Evolutionary conservation across 2,797 vertebrate species (phyloP).

Genomic region (Microctenopoma lineatum): DNA sequence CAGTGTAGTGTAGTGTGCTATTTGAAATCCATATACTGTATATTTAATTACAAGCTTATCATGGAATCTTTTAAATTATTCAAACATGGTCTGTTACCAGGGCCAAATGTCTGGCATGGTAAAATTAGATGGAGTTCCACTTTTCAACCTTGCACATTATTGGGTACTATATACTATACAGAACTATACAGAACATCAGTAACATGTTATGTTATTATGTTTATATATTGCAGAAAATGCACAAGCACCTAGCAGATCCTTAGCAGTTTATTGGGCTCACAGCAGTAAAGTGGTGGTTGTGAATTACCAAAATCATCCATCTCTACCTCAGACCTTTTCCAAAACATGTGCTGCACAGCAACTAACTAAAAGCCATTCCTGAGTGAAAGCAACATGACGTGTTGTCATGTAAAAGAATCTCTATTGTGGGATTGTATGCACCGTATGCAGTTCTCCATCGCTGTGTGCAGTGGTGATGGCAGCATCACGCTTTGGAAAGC

Average conservation of each 20-base stretch:
- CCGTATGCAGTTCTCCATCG: neutral
- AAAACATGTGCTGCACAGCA: too few species aligned
- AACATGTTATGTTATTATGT: too few species aligned
- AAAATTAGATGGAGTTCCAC: too few species aligned
- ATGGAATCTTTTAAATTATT: neutral
- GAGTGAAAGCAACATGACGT: constrained; percentile 2
- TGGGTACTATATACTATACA: too few species aligned
- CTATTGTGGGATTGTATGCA: constrained; percentile 4
- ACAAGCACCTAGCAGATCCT: too few species aligned
- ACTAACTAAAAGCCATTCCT: constrained; percentile 18
- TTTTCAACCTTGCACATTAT: too few species aligned
- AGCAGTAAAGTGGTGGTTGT: too few species aligned
- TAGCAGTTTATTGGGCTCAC: too few species aligned
- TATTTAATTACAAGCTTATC: neutral
- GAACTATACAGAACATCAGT: too few species aligned
- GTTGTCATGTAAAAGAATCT: neutral
- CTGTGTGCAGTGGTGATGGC: neutral
- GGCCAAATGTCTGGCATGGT: neutral
- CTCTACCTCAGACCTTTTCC: too few species aligned
- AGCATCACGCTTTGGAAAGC: neutral
- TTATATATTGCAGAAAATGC: too few species aligned
- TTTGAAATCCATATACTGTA: constrained; percentile 8
- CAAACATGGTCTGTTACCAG: neutral
- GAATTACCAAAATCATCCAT: too few species aligned
- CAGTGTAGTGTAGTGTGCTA: constrained; percentile 14